These are phyloP conservation scores for Antechinus flavipes DNA, from an alignment of 2,113 vertebrate species.

Conservation along the genomic window DNA sequence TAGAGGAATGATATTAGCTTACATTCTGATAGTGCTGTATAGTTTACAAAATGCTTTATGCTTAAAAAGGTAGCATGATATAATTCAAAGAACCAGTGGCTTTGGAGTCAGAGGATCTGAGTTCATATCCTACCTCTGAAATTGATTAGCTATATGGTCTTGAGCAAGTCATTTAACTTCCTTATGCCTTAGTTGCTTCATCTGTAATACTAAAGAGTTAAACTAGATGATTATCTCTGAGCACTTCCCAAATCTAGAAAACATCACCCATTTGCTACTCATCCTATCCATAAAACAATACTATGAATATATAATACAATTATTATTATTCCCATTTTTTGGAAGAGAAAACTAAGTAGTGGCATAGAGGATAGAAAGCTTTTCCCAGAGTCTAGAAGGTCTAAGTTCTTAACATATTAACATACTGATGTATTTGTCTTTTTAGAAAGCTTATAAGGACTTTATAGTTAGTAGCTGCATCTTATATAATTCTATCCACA, in stretches of 20 bases:
- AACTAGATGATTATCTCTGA: background rate
- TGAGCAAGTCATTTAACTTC: background rate
- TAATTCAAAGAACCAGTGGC: background rate
- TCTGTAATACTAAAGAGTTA: background rate
- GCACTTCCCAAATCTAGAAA: background rate
- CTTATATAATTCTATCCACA: background rate
- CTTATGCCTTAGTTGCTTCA: background rate
- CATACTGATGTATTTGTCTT: background rate
- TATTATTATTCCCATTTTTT: background rate
- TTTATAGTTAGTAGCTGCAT: background rate
- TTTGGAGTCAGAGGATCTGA: background rate
- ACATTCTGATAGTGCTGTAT: background rate
- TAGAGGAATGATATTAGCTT: slow-evolving; percentile 15
- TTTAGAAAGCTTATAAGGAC: background rate
- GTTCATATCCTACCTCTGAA: background rate
- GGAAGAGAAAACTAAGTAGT: background rate
- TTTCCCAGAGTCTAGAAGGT: background rate
- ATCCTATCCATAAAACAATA: background rate
- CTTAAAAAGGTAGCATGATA: background rate
- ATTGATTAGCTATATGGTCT: background rate
- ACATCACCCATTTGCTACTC: background rate
- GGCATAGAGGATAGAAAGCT: background rate
- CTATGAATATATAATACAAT: background rate
- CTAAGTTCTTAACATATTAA: background rate
- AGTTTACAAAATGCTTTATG: background rate